phyloP scores from a whole-genome alignment of 2,888 invertebrate genomes.

The Cotesia congregata region DNA sequence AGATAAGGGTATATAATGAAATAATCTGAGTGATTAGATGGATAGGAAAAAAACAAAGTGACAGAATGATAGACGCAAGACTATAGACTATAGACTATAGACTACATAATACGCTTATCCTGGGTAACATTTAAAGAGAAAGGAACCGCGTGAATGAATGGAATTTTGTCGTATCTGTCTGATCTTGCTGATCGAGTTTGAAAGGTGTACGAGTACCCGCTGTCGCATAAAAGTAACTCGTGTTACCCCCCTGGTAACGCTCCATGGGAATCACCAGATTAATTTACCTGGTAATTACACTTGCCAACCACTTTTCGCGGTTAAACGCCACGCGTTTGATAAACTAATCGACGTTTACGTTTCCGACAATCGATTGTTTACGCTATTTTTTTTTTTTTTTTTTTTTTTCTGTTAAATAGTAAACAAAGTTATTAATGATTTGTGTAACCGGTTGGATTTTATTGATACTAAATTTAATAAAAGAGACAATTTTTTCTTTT shows the following conservation, averaged over 20 bases:
- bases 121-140: slow-evolving; percentile 51
- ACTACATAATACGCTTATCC: slow-evolving; percentile 18
- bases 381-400: neutral
- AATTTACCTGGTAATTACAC: slow-evolving; percentile 9
- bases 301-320: slow-evolving; percentile 28
- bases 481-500: no score
- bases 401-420: neutral
- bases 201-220: slow-evolving; percentile 20
- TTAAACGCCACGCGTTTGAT: slow-evolving; percentile 29
- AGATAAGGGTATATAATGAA: slow-evolving; percentile 10
- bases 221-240: neutral
- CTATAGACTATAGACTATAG: neutral
- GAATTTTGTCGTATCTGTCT: slow-evolving; percentile 46
- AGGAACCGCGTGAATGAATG: slow-evolving; percentile 51
- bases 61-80: slow-evolving; percentile 10
- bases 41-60: slow-evolving; percentile 17
- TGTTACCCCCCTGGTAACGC: neutral
- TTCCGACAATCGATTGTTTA: no score
- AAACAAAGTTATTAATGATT: slow-evolving; percentile 1
- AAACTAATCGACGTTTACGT: neutral
- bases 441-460: neutral
- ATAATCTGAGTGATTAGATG: slow-evolving; percentile 11
- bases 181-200: slow-evolving; percentile 42
- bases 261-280: slow-evolving; percentile 7
- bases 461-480: no score